Evolutionary conservation across 1,140 invertebrate species (phyloP).

Genomic region (Hyphantria cunea): DNA sequence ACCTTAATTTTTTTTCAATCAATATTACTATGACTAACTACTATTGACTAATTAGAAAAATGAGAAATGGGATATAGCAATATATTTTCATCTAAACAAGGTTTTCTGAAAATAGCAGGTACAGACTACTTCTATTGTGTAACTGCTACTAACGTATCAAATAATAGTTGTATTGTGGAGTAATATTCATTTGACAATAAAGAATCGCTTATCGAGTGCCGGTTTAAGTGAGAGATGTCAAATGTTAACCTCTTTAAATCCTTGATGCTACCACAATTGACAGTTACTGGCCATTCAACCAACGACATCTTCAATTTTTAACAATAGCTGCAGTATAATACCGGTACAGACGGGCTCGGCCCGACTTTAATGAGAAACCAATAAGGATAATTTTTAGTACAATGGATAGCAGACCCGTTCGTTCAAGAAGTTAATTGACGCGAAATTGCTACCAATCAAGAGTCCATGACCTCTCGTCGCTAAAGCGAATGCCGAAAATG

Average conservation of each 20-base stretch:
- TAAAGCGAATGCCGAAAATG: slow-evolving; percentile 28
- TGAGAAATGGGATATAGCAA: no score
- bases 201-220: no score
- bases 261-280: slow-evolving; percentile 17
- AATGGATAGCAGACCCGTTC: slow-evolving; percentile 45
- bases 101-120: no score
- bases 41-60: no score
- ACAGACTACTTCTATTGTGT: no score
- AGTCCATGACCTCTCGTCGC: slow-evolving; percentile 43
- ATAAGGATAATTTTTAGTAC: slow-evolving; percentile 70
- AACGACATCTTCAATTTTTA: slow-evolving; percentile 16
- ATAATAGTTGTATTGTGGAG: no score
- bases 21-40: no score
- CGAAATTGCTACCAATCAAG: slow-evolving; percentile 76
- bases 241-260: slow-evolving; percentile 13
- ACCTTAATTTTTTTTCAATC: no score
- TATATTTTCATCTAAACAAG: no score
- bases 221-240: neutral
- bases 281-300: slow-evolving; percentile 14
- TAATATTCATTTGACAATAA: no score
- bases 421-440: slow-evolving; percentile 67
- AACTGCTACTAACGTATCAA: no score
- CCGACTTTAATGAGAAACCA: slow-evolving; percentile 51
- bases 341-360: slow-evolving; percentile 1
- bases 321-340: slow-evolving; percentile 25